phyloP scores from a whole-genome alignment of 2,888 invertebrate genomes.

The Leptopilina drosophilae region DNA sequence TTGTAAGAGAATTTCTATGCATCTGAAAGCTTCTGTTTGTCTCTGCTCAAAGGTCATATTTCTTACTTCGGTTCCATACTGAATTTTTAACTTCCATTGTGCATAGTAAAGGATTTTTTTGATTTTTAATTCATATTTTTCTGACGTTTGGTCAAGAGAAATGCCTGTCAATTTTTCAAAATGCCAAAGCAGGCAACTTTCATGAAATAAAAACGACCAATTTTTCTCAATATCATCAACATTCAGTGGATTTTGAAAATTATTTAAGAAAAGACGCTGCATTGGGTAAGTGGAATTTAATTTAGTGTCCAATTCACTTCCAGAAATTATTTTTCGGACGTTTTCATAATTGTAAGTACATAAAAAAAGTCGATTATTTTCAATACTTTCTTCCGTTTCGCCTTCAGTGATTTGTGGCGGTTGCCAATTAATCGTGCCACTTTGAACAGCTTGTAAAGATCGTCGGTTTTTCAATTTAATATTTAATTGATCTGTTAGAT shows the following conservation, averaged over 20 bases:
- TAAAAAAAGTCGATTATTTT: neutral
- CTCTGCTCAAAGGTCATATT: too few species aligned
- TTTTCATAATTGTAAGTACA: neutral
- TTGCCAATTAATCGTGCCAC: neutral
- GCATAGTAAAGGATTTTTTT: neutral
- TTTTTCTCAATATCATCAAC: neutral
- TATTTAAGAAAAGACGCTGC: neutral
- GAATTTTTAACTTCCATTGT: neutral
- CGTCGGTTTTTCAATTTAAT: neutral
- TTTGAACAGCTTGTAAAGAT: neutral
- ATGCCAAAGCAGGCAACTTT: neutral
- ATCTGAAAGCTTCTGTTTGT: too few species aligned
- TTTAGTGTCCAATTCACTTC: neutral
- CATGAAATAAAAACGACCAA: neutral
- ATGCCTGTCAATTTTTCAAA: constrained; percentile 8
- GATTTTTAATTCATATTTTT: constrained; percentile 2
- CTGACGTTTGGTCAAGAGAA: neutral
- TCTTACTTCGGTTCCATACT: neutral
- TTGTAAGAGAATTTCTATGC: too few species aligned
- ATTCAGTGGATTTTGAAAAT: neutral
- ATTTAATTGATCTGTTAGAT: neutral
- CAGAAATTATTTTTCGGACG: neutral
- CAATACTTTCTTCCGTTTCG: neutral
- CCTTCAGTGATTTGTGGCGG: neutral
- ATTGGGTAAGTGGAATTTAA: neutral